A percentile compares a stretch with the other conserved stretches of the same genome.
Evolutionary conservation across 2,113 vertebrate genomes (phyloP).

Genomic region (Notarius lentiginosus): DNA sequence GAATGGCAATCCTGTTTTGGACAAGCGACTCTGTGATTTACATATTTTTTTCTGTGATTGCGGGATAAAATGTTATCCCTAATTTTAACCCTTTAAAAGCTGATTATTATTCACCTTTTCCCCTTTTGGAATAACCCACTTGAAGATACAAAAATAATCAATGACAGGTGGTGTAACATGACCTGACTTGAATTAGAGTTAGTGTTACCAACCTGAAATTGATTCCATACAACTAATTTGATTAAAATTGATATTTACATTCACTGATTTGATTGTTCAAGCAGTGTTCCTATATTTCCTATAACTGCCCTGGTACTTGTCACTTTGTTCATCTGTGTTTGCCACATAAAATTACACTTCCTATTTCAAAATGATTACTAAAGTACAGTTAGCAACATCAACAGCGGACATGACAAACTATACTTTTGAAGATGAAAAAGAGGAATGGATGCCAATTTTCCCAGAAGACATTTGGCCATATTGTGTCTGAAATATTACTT

Average conservation of each 20-base stretch:
- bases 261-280: background rate
- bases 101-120: background rate
- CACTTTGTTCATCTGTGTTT: background rate
- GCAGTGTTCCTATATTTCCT: background rate
- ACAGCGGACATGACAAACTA: background rate
- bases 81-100: background rate
- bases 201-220: no score
- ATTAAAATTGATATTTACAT: no score
- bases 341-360: background rate
- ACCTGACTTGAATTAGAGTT: background rate
- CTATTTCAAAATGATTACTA: background rate
- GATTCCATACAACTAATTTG: no score
- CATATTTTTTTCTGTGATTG: no score
- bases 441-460: background rate
- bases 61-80: no score
- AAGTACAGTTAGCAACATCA: background rate
- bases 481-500: background rate
- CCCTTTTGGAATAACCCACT: background rate
- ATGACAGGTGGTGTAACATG: background rate
- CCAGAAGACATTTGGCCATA: background rate
- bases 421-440: background rate
- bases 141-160: background rate
- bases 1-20: no score
- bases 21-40: no score
- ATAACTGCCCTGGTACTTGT: background rate